A percentile compares a stretch with the other conserved stretches of the same genome.
Evolutionary conservation across 2,113 vertebrate genomes (phyloP).

Genomic region (Grammomys surdaster): DNA sequence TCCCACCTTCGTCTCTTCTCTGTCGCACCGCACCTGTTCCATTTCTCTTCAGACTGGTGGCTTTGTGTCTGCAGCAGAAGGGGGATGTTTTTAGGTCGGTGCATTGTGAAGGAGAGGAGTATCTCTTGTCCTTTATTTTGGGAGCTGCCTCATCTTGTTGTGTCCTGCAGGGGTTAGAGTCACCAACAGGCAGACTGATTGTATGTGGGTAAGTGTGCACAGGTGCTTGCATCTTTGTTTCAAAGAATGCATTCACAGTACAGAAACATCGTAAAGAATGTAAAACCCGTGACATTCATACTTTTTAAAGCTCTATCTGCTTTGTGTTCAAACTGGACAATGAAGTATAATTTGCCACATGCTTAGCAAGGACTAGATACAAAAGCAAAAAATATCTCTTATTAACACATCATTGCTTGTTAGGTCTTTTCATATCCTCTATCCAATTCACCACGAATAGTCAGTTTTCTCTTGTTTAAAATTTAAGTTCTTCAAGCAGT

Average conservation of each 20-base stretch:
- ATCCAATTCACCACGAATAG: background rate
- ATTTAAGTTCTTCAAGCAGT: background rate
- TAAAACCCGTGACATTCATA: background rate
- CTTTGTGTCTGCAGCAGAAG: slow-evolving; percentile 32
- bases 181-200: background rate
- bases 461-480: slow-evolving; percentile 32
- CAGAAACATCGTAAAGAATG: background rate
- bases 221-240: slow-evolving; percentile 19
- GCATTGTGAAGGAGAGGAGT: background rate
- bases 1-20: background rate
- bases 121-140: background rate
- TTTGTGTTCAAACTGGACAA: slow-evolving; percentile 53
- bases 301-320: slow-evolving; percentile 56
- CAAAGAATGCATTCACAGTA: background rate
- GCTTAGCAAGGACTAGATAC: slow-evolving; percentile 16
- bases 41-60: background rate
- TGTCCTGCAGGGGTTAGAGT: background rate
- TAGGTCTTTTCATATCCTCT: slow-evolving; percentile 16
- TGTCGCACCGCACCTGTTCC: slow-evolving; percentile 30
- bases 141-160: background rate
- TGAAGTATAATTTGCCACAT: slow-evolving; percentile 1
- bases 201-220: background rate
- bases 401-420: background rate
- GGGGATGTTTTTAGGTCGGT: background rate
- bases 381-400: background rate